A percentile compares a stretch with the other conserved stretches of the same genome.
Conservation (phyloP, 1,140 invertebrate genomes). For the Lutraria rhynchaena region DNA sequence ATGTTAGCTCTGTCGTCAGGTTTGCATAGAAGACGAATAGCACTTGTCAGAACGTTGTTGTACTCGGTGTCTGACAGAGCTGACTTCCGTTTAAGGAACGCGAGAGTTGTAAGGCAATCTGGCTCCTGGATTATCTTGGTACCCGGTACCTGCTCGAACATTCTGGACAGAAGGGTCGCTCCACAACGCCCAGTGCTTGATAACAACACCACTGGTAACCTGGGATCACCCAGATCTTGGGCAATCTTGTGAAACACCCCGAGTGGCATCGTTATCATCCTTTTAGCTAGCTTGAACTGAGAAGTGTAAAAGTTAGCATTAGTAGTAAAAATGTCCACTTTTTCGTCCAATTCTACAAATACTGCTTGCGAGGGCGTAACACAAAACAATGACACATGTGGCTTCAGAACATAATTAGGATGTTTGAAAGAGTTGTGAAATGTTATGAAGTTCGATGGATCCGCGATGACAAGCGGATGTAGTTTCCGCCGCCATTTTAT, state of each 20-base stretch:
- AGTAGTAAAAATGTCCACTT: constrained; percentile 63
- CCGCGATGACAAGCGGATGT: constrained; percentile 68
- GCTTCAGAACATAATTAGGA: constrained; percentile 75
- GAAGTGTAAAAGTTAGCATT: constrained; percentile 59
- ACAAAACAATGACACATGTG: constrained; percentile 76
- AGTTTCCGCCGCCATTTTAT: constrained; percentile 77
- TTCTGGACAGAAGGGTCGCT: constrained; percentile 71
- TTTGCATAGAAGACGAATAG: constrained; percentile 77
- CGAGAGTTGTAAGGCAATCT: constrained; percentile 74
- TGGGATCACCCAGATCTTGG: constrained; percentile 75
- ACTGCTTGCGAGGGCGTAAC: constrained; percentile 74
- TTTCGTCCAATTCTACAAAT: constrained; percentile 72
- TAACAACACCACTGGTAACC: constrained; percentile 74
- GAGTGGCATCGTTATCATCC: constrained; percentile 76
- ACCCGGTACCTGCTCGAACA: constrained; percentile 75
- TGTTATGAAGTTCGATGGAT: constrained; percentile 75
- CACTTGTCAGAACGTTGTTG: constrained; percentile 73
- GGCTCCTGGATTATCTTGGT: constrained; percentile 74
- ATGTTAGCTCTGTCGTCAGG: constrained; percentile 74
- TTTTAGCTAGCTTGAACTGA: constrained; percentile 74
- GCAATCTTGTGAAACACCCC: constrained; percentile 78
- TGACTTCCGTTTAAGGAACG: constrained; percentile 67
- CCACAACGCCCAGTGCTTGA: constrained; percentile 75
- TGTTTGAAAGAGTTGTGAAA: constrained; percentile 77
- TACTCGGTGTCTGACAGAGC: constrained; percentile 71